phyloP scores from a whole-genome alignment of 2,888 invertebrate species.

The Ecdyonurus torrentis region DNA sequence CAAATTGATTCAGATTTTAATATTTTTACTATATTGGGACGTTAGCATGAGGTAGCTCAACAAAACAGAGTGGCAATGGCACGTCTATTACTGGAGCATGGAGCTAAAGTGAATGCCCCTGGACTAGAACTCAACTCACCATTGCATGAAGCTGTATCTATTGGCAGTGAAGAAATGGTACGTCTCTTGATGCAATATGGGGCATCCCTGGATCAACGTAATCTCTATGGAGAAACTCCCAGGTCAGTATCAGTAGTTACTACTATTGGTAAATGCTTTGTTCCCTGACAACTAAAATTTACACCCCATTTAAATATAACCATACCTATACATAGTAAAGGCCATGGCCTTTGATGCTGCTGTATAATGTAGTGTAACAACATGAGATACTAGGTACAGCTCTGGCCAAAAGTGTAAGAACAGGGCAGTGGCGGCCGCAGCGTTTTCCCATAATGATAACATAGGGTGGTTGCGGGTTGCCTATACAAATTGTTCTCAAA shows the following conservation, averaged over 20 bases:
- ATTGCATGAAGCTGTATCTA: not conserved
- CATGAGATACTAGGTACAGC: no score
- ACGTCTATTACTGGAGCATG: not conserved
- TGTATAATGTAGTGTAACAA: no score
- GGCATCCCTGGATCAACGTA: not conserved
- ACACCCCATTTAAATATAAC: no score
- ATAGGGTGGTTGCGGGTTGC: no score
- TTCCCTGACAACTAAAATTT: no score
- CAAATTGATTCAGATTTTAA: not conserved
- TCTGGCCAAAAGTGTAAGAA: no score
- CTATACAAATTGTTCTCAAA: no score
- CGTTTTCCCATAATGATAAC: no score
- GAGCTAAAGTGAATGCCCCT: not conserved
- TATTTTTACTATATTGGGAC: not conserved
- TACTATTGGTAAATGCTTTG: no score
- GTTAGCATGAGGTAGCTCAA: not conserved
- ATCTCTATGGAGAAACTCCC: not conserved
- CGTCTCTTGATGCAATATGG: not conserved
- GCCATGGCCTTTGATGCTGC: no score
- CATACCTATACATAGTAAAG: no score
- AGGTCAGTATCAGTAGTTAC: not conserved
- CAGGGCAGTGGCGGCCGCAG: no score
- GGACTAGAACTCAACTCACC: not conserved
- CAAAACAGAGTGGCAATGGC: not conserved
- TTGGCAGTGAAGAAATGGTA: not conserved